A percentile compares a stretch with the other conserved stretches of the same genome.
Evolutionary conservation across 2,888 invertebrate genomes (phyloP).

Genomic region (Acronicta alni): DNA sequence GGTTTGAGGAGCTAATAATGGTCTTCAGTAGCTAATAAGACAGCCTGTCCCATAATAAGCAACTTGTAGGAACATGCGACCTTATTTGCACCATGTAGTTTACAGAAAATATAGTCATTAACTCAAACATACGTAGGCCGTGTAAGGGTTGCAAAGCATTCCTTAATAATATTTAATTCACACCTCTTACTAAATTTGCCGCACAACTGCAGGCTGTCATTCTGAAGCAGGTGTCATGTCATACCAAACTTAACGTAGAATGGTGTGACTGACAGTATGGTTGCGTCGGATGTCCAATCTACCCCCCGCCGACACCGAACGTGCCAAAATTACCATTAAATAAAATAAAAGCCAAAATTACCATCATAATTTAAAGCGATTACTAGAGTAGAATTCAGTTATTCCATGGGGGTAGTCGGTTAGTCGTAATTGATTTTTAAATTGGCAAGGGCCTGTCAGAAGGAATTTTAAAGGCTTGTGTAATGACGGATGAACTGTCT

Average conservation of each 20-base stretch:
- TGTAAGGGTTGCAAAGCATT: no score
- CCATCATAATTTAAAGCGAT: constrained; percentile 13
- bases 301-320: constrained; percentile 39
- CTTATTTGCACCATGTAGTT: no score
- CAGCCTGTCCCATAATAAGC: not conserved
- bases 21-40: not conserved
- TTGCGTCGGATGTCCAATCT: constrained; percentile 42
- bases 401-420: constrained; percentile 9
- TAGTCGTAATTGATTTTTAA: constrained; percentile 26
- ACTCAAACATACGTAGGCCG: no score
- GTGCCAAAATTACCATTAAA: constrained; percentile 35
- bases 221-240: constrained; percentile 36
- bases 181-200: constrained; percentile 25
- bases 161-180: no score
- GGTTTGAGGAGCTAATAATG: not conserved
- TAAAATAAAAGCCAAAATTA: constrained; percentile 36
- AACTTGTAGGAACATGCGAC: not conserved
- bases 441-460: constrained; percentile 16
- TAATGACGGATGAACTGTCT: constrained; percentile 9
- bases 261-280: constrained; percentile 5
- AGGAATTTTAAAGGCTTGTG: constrained; percentile 7
- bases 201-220: constrained; percentile 19
- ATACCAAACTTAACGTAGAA: constrained; percentile 13
- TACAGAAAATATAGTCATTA: no score
- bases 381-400: constrained; percentile 9